These are phyloP conservation scores for Drosophila ambigua DNA, from an alignment of 1,140 invertebrate genomes.

Conservation along the genomic window DNA sequence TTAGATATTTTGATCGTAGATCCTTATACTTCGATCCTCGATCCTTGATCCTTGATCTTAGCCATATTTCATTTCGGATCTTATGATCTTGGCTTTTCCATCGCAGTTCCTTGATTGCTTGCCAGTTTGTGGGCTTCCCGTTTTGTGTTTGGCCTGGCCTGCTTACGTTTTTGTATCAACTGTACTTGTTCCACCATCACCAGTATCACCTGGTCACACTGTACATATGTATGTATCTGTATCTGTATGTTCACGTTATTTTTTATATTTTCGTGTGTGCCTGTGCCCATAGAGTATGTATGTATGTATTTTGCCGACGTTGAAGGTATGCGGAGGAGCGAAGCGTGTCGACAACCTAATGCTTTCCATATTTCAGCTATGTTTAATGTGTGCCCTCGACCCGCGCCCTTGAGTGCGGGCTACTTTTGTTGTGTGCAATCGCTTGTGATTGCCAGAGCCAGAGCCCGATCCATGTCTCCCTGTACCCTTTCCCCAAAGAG, in stretches of 20 bases:
- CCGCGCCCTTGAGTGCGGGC: no score
- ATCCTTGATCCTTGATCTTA: no score
- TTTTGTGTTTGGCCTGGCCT: constrained; percentile 19
- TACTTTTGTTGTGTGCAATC: no score
- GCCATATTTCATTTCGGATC: no score
- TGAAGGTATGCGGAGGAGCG: constrained; percentile 31
- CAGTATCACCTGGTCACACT: not conserved
- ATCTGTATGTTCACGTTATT: not conserved
- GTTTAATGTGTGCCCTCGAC: constrained; percentile 24
- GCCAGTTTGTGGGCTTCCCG: not conserved
- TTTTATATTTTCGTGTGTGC: not conserved
- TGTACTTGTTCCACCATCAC: constrained; percentile 15
- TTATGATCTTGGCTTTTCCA: no score
- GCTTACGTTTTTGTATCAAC: constrained; percentile 8
- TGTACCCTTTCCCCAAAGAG: not conserved
- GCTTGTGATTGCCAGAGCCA: not conserved
- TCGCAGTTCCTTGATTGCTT: no score
- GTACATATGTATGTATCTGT: constrained; percentile 23
- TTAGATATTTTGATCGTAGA: no score
- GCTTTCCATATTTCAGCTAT: constrained; percentile 76
- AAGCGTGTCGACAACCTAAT: constrained; percentile 50
- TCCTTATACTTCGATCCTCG: no score
- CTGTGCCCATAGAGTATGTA: not conserved
- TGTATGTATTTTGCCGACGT: constrained; percentile 7
- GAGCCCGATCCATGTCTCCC: not conserved